These are phyloP conservation scores for Carterocephalus palaemon DNA, from an alignment of 2,888 invertebrate species.

Conservation along the genomic window DNA sequence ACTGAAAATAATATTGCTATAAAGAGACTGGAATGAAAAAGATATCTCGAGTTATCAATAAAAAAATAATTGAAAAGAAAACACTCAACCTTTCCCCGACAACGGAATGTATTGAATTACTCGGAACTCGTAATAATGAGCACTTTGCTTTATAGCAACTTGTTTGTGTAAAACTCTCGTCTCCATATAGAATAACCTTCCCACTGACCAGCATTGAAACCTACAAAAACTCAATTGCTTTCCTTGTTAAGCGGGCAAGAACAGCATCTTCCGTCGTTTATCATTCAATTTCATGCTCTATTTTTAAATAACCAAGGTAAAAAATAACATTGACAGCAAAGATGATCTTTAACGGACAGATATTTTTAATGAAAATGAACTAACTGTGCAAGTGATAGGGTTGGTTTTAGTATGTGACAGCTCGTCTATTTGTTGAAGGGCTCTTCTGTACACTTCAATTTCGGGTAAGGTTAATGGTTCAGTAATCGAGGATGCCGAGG, in stretches of 20 bases:
- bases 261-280: conserved; percentile 37
- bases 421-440: conserved; percentile 39
- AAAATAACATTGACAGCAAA: conserved; percentile 29
- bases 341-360: conserved; percentile 27
- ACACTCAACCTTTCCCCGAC: conserved; percentile 26
- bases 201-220: conserved; percentile 57
- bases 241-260: conserved; percentile 40
- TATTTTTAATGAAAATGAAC: conserved; percentile 12
- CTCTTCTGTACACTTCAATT: conserved; percentile 43
- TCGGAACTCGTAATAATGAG: conserved; percentile 36
- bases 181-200: conserved; percentile 28
- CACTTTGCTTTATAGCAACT: conserved; percentile 34
- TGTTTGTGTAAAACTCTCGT: conserved; percentile 33
- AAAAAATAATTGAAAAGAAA: conserved; percentile 30
- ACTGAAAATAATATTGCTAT: conserved; percentile 25
- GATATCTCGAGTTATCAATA: conserved; percentile 16
- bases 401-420: conserved; percentile 31
- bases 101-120: conserved; percentile 34
- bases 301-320: conserved; percentile 27
- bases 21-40: conserved; percentile 16
- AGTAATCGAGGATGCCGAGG: conserved; percentile 61
- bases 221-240: conserved; percentile 48
- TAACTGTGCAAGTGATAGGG: conserved; percentile 30
- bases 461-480: conserved; percentile 62
- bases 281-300: conserved; percentile 37